A percentile compares a stretch with the other conserved stretches of the same genome.
phyloP scores from a whole-genome alignment of 1,140 invertebrate species.

The Solen grandis region DNA sequence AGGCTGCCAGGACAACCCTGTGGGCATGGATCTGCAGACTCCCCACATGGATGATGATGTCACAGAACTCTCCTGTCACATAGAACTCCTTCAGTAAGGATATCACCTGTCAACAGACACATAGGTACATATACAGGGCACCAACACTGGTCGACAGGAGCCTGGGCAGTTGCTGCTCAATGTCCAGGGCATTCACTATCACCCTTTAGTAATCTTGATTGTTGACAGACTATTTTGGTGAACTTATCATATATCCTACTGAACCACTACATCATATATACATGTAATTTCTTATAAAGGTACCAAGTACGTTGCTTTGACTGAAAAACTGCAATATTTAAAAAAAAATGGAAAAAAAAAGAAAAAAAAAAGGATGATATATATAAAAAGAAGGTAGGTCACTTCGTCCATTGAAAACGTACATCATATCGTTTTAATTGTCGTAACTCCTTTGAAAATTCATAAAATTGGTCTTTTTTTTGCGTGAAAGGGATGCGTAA shows the following conservation, averaged over 20 bases:
- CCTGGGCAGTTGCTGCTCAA: not conserved
- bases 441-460: too few relatives aligned
- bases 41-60: constrained; percentile 44
- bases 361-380: too few relatives aligned
- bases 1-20: constrained; percentile 49
- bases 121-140: not conserved
- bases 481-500: too few relatives aligned
- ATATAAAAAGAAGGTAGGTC: too few relatives aligned
- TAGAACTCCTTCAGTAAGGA: constrained; percentile 50
- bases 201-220: not conserved
- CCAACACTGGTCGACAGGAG: not conserved
- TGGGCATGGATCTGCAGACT: constrained; percentile 48
- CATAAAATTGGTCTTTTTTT: too few relatives aligned
- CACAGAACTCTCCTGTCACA: constrained; percentile 55
- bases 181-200: not conserved
- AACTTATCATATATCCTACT: not conserved
- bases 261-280: not conserved
- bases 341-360: too few relatives aligned
- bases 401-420: too few relatives aligned
- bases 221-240: too few relatives aligned
- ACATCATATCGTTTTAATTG: too few relatives aligned
- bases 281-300: not conserved
- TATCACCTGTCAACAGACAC: constrained; percentile 26
- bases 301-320: too few relatives aligned
- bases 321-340: too few relatives aligned